These are phyloP conservation scores for Elaeidobius kamerunicus DNA, from an alignment of 2,888 invertebrate species.

Conservation along the genomic window DNA sequence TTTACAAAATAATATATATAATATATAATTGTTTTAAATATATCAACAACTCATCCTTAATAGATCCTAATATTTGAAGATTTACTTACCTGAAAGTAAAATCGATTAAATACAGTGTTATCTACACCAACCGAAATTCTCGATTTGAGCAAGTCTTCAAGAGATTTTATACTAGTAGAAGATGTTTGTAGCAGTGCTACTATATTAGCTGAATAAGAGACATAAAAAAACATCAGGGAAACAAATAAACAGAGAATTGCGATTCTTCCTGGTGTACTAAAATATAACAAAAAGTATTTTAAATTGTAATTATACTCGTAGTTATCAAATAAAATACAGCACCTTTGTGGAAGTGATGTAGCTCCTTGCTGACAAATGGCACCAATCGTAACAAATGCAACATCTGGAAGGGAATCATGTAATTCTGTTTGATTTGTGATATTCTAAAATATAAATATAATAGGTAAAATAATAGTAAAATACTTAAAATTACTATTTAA, in stretches of 20 bases:
- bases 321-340: too few species aligned
- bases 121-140: constrained; percentile 65
- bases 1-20: not conserved
- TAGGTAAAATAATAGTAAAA: not conserved
- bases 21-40: not conserved
- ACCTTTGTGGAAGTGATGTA: constrained; percentile 50
- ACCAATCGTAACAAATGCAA: constrained; percentile 55
- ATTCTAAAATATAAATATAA: constrained; percentile 18
- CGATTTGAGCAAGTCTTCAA: constrained; percentile 63
- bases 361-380: constrained; percentile 62
- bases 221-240: constrained; percentile 67
- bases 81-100: constrained; percentile 63
- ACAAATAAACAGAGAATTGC: constrained; percentile 62
- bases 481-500: not conserved
- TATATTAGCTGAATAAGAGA: constrained; percentile 73
- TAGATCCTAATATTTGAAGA: not conserved
- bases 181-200: constrained; percentile 72
- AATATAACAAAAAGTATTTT: too few species aligned
- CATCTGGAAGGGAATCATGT: constrained; percentile 51
- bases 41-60: not conserved
- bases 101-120: constrained; percentile 65
- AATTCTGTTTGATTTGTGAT: constrained; percentile 26
- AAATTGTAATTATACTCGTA: too few species aligned
- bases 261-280: constrained; percentile 51
- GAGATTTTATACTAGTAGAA: constrained; percentile 62